Percentiles rank a stretch among this genome's conserved stretches.
Conservation (phyloP, 2,113 vertebrate species). For the Notechis scutatus region DNA sequence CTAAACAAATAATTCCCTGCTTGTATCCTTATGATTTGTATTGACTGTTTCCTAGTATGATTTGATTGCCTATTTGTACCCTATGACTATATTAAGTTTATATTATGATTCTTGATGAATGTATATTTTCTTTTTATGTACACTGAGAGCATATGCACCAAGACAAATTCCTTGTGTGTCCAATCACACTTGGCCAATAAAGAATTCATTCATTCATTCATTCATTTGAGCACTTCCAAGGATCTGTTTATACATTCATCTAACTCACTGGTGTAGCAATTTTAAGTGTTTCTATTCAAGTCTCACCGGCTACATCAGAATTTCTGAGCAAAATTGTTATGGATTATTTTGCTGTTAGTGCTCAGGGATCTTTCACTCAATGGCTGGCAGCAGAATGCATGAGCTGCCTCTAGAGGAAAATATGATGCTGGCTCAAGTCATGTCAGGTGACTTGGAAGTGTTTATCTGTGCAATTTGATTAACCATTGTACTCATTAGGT, state of each 20-base stretch:
- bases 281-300: not conserved
- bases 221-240: not conserved
- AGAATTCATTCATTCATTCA: too few species aligned
- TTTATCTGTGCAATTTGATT: not conserved
- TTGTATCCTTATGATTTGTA: too few species aligned
- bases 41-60: too few species aligned
- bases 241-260: not conserved
- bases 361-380: not conserved
- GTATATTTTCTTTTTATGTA: too few species aligned
- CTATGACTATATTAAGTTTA: too few species aligned
- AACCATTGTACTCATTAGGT: not conserved
- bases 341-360: not conserved
- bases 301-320: not conserved
- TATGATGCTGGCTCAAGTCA: not conserved
- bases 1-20: too few species aligned
- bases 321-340: not conserved
- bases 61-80: too few species aligned
- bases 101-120: too few species aligned
- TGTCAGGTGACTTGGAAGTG: not conserved
- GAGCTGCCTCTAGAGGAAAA: not conserved
- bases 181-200: too few species aligned
- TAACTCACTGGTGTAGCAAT: not conserved
- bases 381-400: not conserved
- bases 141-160: too few species aligned
- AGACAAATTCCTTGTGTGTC: too few species aligned